These are phyloP conservation scores for Nasonovia ribisnigri DNA, from an alignment of 2,888 invertebrate genomes.

Conservation along the genomic window DNA sequence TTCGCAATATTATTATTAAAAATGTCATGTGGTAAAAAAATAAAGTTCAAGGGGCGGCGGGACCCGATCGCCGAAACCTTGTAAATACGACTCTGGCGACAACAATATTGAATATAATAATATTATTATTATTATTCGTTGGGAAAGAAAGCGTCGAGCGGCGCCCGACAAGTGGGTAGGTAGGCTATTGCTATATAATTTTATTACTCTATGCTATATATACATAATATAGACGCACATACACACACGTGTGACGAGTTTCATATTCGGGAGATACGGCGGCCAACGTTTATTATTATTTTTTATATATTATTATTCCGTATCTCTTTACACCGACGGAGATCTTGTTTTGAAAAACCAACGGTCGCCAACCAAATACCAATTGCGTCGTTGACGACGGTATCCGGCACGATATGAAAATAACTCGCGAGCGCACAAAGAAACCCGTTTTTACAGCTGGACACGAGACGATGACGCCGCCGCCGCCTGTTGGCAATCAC, in stretches of 20 bases:
- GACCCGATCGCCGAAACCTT: background rate
- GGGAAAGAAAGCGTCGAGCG: background rate
- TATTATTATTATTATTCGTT: background rate
- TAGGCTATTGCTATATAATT: background rate
- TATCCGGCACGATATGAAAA: slow-evolving; percentile 61
- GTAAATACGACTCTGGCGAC: background rate
- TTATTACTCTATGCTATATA: background rate
- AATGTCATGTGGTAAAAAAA: background rate
- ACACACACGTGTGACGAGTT: background rate
- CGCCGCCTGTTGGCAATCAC: slow-evolving; percentile 33
- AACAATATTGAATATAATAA: slow-evolving; percentile 3
- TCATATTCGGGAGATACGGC: background rate
- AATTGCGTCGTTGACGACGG: slow-evolving; percentile 16
- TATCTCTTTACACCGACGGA: background rate
- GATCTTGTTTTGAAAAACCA: slow-evolving; percentile 36
- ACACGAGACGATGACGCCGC: background rate
- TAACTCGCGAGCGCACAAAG: slow-evolving; percentile 57
- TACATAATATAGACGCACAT: background rate
- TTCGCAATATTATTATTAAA: too few relatives aligned
- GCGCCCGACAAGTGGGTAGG: background rate
- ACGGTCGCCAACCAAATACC: background rate
- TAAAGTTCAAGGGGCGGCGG: background rate
- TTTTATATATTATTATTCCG: background rate
- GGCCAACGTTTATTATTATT: background rate
- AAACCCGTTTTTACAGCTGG: slow-evolving; percentile 60